Conservation (phyloP, 2,113 vertebrate species). For the Pyxicephalus adspersus region DNA sequence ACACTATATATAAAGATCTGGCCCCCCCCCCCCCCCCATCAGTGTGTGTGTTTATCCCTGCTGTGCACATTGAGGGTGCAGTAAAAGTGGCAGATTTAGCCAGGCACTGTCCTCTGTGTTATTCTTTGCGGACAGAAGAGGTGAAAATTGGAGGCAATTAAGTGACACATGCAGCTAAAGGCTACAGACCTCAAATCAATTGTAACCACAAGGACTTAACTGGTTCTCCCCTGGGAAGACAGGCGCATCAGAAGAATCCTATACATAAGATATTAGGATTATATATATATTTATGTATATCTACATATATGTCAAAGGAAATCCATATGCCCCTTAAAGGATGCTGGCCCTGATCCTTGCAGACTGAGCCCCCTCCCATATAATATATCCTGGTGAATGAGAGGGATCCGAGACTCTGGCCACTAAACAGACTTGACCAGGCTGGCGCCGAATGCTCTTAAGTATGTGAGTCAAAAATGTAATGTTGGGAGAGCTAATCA, state of each 20-base stretch:
- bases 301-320: not conserved
- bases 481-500: constrained; percentile 71
- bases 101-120: not conserved
- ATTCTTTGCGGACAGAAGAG: constrained; percentile 33
- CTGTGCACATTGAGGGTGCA: constrained; percentile 29
- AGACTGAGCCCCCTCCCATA: constrained; percentile 58
- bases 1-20: too few species aligned
- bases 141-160: constrained; percentile 54
- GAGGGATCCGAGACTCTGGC: constrained; percentile 66
- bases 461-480: constrained; percentile 75
- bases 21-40: not conserved
- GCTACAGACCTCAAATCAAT: constrained; percentile 40
- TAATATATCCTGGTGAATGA: constrained; percentile 60
- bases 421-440: constrained; percentile 68
- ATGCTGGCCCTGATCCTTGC: constrained; percentile 2
- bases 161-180: constrained; percentile 44
- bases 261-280: too few species aligned
- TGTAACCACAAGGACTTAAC: constrained; percentile 35
- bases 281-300: constrained; percentile 14
- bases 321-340: not conserved
- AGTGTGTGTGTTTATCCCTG: constrained; percentile 41
- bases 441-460: constrained; percentile 78
- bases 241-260: not conserved
- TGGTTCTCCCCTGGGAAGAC: not conserved
- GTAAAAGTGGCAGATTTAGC: constrained; percentile 17